Conservation (phyloP, 2,888 invertebrate species). For the Cylindroiulus punctatus region DNA sequence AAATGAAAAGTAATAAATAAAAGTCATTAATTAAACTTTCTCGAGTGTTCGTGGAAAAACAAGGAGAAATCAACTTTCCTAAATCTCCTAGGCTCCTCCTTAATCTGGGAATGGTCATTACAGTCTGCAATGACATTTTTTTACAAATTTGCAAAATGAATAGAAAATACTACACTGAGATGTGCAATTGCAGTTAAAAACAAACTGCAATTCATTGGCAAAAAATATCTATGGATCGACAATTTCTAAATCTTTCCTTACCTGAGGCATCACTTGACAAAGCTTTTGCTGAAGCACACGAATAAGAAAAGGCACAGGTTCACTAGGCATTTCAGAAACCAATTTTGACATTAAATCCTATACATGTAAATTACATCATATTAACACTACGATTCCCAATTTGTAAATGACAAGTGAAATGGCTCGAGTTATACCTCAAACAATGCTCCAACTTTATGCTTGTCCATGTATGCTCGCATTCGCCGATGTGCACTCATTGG, state of each 20-base stretch:
- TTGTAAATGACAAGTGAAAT: neutral
- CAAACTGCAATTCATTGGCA: no score
- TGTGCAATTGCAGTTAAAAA: neutral
- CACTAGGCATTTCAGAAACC: constrained; percentile 52
- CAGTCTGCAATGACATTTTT: constrained; percentile 47
- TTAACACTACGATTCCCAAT: neutral
- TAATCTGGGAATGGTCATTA: constrained; percentile 53
- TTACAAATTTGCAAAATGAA: neutral
- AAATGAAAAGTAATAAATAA: neutral
- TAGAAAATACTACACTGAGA: neutral
- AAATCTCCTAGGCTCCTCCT: constrained; percentile 52
- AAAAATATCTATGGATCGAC: no score
- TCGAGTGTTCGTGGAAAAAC: neutral
- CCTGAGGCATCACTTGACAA: constrained; percentile 48
- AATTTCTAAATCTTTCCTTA: neutral
- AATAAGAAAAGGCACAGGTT: constrained; percentile 55
- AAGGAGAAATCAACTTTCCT: constrained; percentile 38
- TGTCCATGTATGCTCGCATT: constrained; percentile 51
- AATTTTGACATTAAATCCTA: constrained; percentile 55
- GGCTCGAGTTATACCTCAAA: constrained; percentile 39
- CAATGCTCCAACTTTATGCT: constrained; percentile 55
- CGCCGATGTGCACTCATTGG: constrained; percentile 54
- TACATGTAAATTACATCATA: neutral
- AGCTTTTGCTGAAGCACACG: constrained; percentile 50
- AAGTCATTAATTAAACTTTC: neutral